A percentile compares a stretch with the other conserved stretches of the same genome.
phyloP scores from a whole-genome alignment of 2,113 vertebrate genomes.

The Tonatia bakeri region DNA sequence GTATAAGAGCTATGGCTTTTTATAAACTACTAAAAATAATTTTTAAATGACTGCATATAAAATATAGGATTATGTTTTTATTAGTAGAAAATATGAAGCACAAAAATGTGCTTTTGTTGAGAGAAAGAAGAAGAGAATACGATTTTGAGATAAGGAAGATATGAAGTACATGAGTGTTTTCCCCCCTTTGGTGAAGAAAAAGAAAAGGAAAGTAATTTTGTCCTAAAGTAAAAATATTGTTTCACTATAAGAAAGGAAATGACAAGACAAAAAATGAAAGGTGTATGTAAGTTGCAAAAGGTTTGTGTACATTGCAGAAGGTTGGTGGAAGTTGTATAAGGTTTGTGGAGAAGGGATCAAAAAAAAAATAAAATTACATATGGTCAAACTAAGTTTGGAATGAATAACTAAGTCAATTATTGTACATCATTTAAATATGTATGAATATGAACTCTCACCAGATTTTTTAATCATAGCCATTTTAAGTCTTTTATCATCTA shows the following conservation, averaged over 20 bases:
- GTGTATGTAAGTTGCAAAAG: neutral
- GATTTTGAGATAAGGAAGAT: neutral
- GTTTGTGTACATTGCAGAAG: neutral
- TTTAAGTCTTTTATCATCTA: neutral
- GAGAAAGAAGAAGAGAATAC: neutral
- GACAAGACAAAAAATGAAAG: neutral
- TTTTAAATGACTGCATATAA: neutral
- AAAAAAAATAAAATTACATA: neutral
- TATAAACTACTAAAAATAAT: neutral
- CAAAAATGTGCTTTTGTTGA: neutral
- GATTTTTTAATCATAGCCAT: neutral
- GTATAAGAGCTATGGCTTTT: neutral
- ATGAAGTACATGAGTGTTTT: neutral
- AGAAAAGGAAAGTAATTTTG: neutral
- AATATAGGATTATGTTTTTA: neutral
- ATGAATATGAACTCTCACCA: neutral
- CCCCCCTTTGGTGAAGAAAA: neutral
- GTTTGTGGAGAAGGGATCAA: neutral
- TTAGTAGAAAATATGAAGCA: neutral
- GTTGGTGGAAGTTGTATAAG: neutral
- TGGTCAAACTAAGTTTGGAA: neutral
- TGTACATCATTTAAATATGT: neutral
- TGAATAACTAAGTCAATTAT: neutral
- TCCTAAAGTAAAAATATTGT: neutral
- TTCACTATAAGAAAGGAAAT: neutral